phyloP scores from a whole-genome alignment of 2,888 invertebrate genomes.

The Caenorhabditis imperialis region DNA sequence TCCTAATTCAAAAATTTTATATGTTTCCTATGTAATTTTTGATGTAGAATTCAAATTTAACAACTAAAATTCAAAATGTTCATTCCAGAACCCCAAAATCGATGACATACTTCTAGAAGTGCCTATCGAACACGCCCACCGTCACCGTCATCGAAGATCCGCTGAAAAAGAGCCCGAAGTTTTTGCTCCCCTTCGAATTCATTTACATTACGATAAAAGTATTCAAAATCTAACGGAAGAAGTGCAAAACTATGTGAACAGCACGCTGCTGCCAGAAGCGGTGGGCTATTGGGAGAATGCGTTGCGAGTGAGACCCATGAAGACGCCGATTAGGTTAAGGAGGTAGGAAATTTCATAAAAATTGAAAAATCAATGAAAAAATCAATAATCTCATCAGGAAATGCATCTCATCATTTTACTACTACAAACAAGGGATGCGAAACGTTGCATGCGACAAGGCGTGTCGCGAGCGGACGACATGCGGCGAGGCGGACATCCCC shows the following conservation, averaged over 20 bases:
- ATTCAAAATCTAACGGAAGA: conserved; percentile 56
- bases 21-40: too few species aligned
- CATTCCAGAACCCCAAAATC: conserved; percentile 58
- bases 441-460: conserved; percentile 70
- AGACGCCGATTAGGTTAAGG: conserved; percentile 56
- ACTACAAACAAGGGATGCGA: conserved; percentile 56
- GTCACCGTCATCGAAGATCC: conserved; percentile 18
- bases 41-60: too few species aligned
- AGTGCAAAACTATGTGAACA: conserved; percentile 63
- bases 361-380: too few species aligned
- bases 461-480: conserved; percentile 84
- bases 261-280: conserved; percentile 65
- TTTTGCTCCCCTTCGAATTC: conserved; percentile 62
- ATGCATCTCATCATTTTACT: conserved; percentile 62
- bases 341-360: conserved; percentile 40
- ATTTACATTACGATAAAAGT: conserved; percentile 65
- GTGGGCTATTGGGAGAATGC: conserved; percentile 69
- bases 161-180: conserved; percentile 16
- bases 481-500: conserved; percentile 95
- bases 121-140: conserved; percentile 45
- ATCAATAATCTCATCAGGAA: too few species aligned
- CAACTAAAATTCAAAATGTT: too few species aligned
- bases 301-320: conserved; percentile 55
- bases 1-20: too few species aligned
- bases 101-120: conserved; percentile 66